A percentile compares a stretch with the other conserved stretches of the same genome.
phyloP scores from a whole-genome alignment of 92 coral and sea anemone genomes.

The Umimayanthus chanpuru region DNA sequence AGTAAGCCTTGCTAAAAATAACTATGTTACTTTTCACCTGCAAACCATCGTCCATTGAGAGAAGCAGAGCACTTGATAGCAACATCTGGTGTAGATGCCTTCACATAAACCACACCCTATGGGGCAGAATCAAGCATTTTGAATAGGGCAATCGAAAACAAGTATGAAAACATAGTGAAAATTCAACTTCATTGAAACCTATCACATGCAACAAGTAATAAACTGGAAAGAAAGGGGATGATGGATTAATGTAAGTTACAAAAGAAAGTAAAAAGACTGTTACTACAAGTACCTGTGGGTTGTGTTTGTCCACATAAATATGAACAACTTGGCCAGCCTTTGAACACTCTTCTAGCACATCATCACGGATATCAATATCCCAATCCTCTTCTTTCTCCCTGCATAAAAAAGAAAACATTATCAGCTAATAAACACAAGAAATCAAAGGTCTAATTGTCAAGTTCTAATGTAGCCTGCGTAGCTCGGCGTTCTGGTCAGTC shows the following conservation, averaged over 20 bases:
- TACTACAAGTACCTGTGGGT: slow-evolving; percentile 70
- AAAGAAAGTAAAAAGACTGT: neutral
- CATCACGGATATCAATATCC: slow-evolving; percentile 95
- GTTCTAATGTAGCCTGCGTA: no score
- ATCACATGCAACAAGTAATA: neutral
- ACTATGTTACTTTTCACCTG: slow-evolving; percentile 62
- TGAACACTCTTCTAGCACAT: slow-evolving; percentile 93
- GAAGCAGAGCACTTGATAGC: slow-evolving; percentile 88
- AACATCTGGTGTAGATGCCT: slow-evolving; percentile 86
- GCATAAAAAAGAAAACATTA: neutral
- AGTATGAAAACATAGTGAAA: neutral
- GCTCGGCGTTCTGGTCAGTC: no score
- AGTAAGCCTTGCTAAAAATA: neutral
- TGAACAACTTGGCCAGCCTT: slow-evolving; percentile 92
- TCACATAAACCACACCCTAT: slow-evolving; percentile 94
- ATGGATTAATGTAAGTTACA: no score
- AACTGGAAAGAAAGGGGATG: neutral
- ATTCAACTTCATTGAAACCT: neutral
- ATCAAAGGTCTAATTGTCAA: neutral
- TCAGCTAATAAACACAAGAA: neutral
- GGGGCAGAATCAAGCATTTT: neutral
- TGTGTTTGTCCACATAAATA: slow-evolving; percentile 88
- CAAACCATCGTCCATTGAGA: slow-evolving; percentile 98
- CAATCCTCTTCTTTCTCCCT: slow-evolving; percentile 95
- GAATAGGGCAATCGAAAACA: neutral